phyloP scores from a whole-genome alignment of 2,797 vertebrate genomes.

The Salarias fasciatus region DNA sequence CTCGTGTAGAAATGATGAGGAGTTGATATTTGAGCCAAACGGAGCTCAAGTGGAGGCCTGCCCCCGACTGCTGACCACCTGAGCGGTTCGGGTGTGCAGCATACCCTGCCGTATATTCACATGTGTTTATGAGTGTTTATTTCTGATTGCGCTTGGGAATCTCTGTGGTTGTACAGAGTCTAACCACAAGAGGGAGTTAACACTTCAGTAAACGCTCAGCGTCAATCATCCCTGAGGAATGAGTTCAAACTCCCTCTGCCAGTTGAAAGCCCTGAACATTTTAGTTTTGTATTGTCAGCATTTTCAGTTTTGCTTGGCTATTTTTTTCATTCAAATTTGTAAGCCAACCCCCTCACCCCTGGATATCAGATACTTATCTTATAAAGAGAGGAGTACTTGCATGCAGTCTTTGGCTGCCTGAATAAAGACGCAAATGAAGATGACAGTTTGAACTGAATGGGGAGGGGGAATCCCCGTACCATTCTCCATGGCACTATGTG shows the following conservation, averaged over 20 bases:
- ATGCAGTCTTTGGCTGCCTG: no score
- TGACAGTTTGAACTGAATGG: no score
- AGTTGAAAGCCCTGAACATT: constrained; percentile 1
- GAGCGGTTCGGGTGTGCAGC: constrained; percentile 8
- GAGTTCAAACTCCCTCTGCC: background rate
- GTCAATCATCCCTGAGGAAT: background rate
- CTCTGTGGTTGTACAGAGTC: background rate
- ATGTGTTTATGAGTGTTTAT: constrained; percentile 10
- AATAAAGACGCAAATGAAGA: no score
- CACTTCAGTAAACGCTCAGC: background rate
- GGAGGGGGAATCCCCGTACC: constrained; percentile 60
- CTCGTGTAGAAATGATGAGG: constrained; percentile 41
- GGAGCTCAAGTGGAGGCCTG: constrained; percentile 27
- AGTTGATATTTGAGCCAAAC: constrained; percentile 53
- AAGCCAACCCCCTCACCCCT: no score
- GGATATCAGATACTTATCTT: no score
- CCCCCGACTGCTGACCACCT: constrained; percentile 32
- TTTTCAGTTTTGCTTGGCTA: background rate
- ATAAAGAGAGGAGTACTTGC: no score
- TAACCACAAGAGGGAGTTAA: constrained; percentile 61
- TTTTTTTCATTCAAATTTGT: background rate
- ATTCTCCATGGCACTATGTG: constrained; percentile 40
- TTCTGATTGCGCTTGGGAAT: background rate
- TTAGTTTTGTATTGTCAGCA: background rate
- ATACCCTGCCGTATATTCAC: background rate